Conservation (phyloP, 1,140 invertebrate species). For the Leptestheria dahalacensis region DNA sequence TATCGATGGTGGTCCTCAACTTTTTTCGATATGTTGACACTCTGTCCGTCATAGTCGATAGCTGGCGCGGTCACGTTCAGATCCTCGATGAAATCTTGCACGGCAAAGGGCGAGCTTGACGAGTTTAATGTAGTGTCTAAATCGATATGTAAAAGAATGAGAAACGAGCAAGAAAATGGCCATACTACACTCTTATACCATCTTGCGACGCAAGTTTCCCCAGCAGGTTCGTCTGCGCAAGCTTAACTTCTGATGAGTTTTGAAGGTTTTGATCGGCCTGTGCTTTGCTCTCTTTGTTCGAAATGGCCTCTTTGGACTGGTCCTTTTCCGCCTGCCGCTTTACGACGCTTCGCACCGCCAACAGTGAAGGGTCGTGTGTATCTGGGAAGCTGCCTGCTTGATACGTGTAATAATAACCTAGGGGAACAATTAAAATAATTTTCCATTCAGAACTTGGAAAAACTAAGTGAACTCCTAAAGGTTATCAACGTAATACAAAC, state of each 20-base stretch:
- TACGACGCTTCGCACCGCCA: background rate
- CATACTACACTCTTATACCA: too few species aligned
- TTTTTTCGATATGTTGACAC: background rate
- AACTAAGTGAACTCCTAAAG: background rate
- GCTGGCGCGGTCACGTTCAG: background rate
- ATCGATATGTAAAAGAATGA: too few species aligned
- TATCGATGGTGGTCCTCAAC: slow-evolving; percentile 11
- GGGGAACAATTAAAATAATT: too few species aligned
- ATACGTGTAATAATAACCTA: background rate
- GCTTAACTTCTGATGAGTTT: background rate
- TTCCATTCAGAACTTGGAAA: too few species aligned
- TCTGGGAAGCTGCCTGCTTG: background rate
- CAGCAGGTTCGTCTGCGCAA: background rate
- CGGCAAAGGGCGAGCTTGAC: too few species aligned
- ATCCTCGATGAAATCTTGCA: background rate
- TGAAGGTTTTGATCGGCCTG: background rate
- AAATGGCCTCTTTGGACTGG: background rate
- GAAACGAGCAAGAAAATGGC: too few species aligned
- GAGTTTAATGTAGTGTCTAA: too few species aligned
- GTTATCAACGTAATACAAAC: background rate
- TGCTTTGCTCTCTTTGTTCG: background rate
- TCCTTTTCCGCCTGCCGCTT: background rate
- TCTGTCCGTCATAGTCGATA: slow-evolving; percentile 10
- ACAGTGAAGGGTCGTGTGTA: background rate
- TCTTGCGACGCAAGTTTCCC: background rate